Conservation (phyloP, 2,113 vertebrate species). For the Ciconia boyciana region DNA sequence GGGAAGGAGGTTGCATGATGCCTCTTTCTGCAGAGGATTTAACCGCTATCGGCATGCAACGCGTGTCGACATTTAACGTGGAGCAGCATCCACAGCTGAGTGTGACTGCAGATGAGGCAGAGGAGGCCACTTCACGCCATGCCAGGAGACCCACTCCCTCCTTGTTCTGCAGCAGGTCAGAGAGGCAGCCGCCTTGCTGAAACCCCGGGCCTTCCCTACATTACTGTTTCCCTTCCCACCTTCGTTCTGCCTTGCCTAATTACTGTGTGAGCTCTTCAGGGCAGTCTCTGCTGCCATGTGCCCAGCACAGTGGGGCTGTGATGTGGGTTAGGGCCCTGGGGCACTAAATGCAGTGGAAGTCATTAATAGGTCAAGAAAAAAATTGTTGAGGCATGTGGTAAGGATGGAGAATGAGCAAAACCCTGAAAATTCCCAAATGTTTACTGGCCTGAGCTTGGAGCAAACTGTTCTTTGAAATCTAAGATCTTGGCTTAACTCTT, state of each 20-base stretch:
- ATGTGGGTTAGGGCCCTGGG: constrained; percentile 17
- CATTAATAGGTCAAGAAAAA: constrained; percentile 21
- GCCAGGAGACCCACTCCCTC: neutral
- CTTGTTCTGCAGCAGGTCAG: neutral
- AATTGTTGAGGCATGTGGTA: neutral
- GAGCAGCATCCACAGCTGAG: neutral
- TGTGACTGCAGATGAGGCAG: neutral
- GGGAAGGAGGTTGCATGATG: rapidly evolving
- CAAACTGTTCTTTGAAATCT: neutral
- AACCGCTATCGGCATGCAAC: rapidly evolving
- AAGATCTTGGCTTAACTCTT: neutral
- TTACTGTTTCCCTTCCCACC: neutral
- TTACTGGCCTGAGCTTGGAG: neutral
- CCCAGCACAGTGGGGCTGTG: neutral
- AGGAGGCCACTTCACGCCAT: rapidly evolving
- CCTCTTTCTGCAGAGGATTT: neutral
- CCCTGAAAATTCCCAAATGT: neutral
- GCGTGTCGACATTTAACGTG: rapidly evolving
- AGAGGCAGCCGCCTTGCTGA: neutral
- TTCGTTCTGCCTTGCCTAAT: neutral
- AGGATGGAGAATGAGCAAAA: neutral
- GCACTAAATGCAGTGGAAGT: neutral
- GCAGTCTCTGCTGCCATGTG: neutral
- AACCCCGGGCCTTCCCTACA: neutral
- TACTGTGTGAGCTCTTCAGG: neutral